phyloP scores from a whole-genome alignment of 2,888 invertebrate genomes.

The Drosophila percnosoma region DNA sequence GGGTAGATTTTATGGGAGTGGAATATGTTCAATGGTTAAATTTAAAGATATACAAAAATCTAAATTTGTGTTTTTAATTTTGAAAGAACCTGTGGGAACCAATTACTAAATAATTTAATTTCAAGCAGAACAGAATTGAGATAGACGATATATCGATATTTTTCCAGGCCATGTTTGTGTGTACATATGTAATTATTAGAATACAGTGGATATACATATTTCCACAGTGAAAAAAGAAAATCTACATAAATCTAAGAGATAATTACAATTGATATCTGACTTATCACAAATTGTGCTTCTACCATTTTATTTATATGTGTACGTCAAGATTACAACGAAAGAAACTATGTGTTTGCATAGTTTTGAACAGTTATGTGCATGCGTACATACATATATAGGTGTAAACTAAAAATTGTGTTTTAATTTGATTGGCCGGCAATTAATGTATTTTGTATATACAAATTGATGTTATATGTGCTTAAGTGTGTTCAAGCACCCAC shows the following conservation, averaged over 20 bases:
- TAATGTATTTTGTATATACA: slow-evolving; percentile 30
- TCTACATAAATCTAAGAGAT: slow-evolving; percentile 23
- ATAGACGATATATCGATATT: slow-evolving; percentile 46
- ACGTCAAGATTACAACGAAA: slow-evolving; percentile 10
- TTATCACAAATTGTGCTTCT: slow-evolving; percentile 15
- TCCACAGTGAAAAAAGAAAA: slow-evolving; percentile 54
- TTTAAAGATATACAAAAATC: neutral
- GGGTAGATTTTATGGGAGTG: neutral
- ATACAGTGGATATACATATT: slow-evolving; percentile 59
- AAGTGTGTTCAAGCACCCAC: slow-evolving; percentile 11
- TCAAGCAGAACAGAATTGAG: slow-evolving; percentile 5
- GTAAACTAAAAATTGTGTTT: slow-evolving; percentile 47
- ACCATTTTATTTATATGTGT: slow-evolving; percentile 1
- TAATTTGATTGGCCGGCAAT: slow-evolving; percentile 49
- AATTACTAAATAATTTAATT: neutral
- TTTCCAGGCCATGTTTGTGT: slow-evolving; percentile 39
- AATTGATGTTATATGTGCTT: slow-evolving; percentile 23
- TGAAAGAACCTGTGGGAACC: neutral
- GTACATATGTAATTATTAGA: slow-evolving; percentile 57
- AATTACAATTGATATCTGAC: slow-evolving; percentile 15
- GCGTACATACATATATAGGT: slow-evolving; percentile 36
- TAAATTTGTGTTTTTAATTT: neutral
- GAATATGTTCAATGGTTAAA: neutral
- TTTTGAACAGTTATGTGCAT: slow-evolving; percentile 18
- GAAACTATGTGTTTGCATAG: slow-evolving; percentile 10